These are phyloP conservation scores for Trypoxylus dichotomus DNA, from an alignment of 1,140 invertebrate species.

Conservation along the genomic window DNA sequence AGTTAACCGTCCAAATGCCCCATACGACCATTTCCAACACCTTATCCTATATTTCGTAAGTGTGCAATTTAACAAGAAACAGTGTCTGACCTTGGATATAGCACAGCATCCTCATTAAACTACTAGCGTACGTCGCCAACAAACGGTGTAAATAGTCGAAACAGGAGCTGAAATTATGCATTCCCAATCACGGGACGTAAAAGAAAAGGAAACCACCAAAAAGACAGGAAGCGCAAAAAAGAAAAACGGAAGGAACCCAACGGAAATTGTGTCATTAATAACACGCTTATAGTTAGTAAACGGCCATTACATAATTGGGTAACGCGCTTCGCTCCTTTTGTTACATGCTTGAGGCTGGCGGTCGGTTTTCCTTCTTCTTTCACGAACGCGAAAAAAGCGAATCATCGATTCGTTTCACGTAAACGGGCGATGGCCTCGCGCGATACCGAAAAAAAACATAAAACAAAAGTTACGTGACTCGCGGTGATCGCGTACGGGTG, in stretches of 20 bases:
- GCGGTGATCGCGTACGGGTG: not conserved
- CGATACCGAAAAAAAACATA: not conserved
- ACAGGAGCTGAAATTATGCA: not conserved
- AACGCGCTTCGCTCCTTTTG: not conserved
- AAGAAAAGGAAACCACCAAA: not conserved
- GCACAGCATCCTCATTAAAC: no score
- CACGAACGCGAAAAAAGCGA: not conserved
- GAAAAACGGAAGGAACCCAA: not conserved
- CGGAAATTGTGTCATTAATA: not conserved
- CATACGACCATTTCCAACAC: no score
- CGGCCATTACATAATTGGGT: not conserved
- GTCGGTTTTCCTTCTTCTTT: not conserved
- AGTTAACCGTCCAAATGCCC: no score
- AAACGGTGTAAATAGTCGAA: not conserved
- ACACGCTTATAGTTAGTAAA: not conserved
- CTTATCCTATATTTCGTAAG: no score
- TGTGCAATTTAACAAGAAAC: no score
- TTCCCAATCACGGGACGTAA: not conserved
- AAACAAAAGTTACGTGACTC: conserved; percentile 1
- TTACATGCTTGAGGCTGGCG: not conserved
- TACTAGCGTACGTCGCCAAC: no score
- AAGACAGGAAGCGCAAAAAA: not conserved
- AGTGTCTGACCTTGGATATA: no score
- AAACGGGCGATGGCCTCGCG: not conserved
- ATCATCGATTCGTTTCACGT: not conserved